Percentiles rank a stretch among this genome's conserved stretches.
Conservation (phyloP, 2,113 vertebrate species). For the Syngnathoides biaculeatus region DNA sequence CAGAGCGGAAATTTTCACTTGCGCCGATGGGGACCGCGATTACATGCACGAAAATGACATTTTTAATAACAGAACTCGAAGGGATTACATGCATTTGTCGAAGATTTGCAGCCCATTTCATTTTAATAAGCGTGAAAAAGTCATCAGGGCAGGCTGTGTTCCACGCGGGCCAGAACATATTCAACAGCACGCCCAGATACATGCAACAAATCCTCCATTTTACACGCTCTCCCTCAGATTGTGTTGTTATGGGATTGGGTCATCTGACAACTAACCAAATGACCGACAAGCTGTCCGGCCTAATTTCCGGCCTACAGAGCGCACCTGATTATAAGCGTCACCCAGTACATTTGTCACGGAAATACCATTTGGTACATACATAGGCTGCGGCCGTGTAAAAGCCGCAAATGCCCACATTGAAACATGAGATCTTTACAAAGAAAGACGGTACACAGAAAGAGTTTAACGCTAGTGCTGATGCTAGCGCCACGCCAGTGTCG, state of each 20-base stretch:
- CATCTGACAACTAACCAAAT: too few relatives aligned
- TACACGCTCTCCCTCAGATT: background rate
- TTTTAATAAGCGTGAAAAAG: constrained; percentile 1
- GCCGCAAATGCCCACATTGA: too few relatives aligned
- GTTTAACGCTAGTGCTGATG: too few relatives aligned
- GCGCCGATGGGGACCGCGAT: background rate
- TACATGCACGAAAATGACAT: background rate
- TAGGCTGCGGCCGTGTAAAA: too few relatives aligned
- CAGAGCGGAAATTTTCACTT: background rate
- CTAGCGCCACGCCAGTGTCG: too few relatives aligned
- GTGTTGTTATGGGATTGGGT: background rate
- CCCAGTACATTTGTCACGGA: too few relatives aligned
- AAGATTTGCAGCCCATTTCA: background rate
- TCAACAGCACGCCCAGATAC: background rate
- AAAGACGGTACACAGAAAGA: too few relatives aligned
- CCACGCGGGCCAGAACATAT: background rate
- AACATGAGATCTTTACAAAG: too few relatives aligned
- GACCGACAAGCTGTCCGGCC: too few relatives aligned
- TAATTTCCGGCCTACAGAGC: too few relatives aligned
- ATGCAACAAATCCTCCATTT: background rate
- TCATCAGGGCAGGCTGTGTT: background rate
- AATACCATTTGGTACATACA: too few relatives aligned
- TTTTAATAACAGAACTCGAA: background rate
- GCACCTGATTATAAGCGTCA: too few relatives aligned
- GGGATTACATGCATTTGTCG: background rate